Conservation (phyloP, 2,113 vertebrate genomes). For the Bufo bufo region DNA sequence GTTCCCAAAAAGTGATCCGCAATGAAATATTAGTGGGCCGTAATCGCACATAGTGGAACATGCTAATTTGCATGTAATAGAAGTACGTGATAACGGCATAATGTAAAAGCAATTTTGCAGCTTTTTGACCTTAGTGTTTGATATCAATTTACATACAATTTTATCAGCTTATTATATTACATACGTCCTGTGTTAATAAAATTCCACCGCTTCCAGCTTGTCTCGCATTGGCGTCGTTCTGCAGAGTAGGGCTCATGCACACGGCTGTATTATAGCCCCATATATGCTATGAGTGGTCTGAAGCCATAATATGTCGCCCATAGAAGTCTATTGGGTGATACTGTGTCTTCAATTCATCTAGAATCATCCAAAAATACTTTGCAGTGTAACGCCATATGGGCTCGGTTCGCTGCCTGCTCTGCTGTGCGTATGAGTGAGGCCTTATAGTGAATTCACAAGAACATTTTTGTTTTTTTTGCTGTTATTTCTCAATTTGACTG, state of each 20-base stretch:
- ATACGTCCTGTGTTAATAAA: not conserved
- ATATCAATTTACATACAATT: too few species aligned
- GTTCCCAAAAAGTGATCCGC: not conserved
- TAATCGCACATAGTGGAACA: not conserved
- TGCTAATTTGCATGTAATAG: not conserved
- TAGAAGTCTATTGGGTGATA: not conserved
- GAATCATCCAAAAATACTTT: too few species aligned
- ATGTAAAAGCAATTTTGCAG: not conserved
- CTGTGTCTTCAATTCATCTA: not conserved
- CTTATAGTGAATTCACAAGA: too few species aligned
- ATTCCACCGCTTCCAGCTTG: not conserved
- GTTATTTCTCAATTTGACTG: too few species aligned
- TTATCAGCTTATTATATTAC: too few species aligned
- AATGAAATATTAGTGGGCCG: not conserved
- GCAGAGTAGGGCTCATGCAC: not conserved
- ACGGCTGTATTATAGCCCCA: not conserved
- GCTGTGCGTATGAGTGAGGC: too few species aligned
- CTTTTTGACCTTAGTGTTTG: not conserved
- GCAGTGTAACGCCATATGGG: too few species aligned
- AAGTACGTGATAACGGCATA: not conserved
- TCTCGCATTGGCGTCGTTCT: not conserved
- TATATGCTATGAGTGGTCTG: not conserved
- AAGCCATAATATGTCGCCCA: not conserved
- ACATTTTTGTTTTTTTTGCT: too few species aligned
- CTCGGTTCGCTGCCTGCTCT: too few species aligned